phyloP scores from a whole-genome alignment of 2,888 invertebrate genomes.

The Caenorhabditis sp. region DNA sequence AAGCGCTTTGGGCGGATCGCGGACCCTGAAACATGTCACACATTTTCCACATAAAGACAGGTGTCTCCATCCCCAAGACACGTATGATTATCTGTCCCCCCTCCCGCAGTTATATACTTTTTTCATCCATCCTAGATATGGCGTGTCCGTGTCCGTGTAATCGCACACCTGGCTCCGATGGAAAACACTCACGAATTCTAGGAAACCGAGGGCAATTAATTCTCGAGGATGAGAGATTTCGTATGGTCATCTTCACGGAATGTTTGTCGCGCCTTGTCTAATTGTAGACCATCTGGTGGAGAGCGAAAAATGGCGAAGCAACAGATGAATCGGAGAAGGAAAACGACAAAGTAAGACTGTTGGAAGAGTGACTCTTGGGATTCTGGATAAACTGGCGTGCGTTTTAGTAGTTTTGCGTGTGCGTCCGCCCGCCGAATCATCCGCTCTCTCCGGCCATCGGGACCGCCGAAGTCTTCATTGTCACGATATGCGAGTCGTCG shows the following conservation, averaged over 20 bases:
- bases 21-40: slow-evolving; percentile 68
- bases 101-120: background rate
- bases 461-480: slow-evolving; percentile 45
- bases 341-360: background rate
- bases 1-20: slow-evolving; percentile 72
- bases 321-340: background rate
- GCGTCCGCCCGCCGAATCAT: background rate
- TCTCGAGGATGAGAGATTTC: slow-evolving; percentile 32
- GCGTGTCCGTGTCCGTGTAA: slow-evolving; percentile 1
- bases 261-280: slow-evolving; percentile 7
- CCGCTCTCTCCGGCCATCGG: background rate
- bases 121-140: background rate
- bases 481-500: slow-evolving; percentile 42
- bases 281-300: slow-evolving; percentile 48
- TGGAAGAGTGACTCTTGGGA: background rate
- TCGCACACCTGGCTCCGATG: slow-evolving; percentile 28
- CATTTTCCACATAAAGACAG: background rate
- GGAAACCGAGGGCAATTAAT: slow-evolving; percentile 44
- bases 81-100: slow-evolving; percentile 18
- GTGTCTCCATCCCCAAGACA: slow-evolving; percentile 14
- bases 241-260: slow-evolving; percentile 23
- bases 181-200: slow-evolving; percentile 52
- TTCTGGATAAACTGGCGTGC: slow-evolving; percentile 42
- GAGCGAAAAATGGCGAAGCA: slow-evolving; percentile 8
- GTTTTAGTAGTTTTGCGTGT: slow-evolving; percentile 46